Evolutionary conservation across 2,797 vertebrate species (phyloP).

Genomic region (Peromyscus melanophrys): DNA sequence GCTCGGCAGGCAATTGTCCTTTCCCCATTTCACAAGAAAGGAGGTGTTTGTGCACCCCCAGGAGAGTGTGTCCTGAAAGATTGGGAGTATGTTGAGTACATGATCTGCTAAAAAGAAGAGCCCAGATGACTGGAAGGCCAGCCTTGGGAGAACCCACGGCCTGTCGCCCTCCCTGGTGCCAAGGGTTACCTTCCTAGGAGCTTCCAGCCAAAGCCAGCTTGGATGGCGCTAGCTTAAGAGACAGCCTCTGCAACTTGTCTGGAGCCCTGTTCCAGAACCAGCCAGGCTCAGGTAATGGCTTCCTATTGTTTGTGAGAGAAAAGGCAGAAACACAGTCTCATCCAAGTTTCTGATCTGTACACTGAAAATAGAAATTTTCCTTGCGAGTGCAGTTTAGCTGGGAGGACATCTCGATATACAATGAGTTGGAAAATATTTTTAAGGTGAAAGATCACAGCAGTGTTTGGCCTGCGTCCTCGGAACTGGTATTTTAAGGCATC

Average conservation of each 20-base stretch:
- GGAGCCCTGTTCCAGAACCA: constrained; percentile 58
- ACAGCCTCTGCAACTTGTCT: not conserved
- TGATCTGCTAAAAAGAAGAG: constrained; percentile 13
- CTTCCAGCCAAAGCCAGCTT: constrained; percentile 60
- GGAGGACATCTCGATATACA: constrained; percentile 67
- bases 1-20: not conserved
- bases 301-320: constrained; percentile 75
- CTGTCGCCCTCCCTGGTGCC: not conserved
- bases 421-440: constrained; percentile 79
- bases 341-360: constrained; percentile 79
- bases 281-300: constrained; percentile 46
- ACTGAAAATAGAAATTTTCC: constrained; percentile 79
- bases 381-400: constrained; percentile 68
- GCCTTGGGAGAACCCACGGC: not conserved
- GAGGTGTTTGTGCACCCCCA: not conserved
- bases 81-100: not conserved
- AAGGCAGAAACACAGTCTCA: constrained; percentile 55
- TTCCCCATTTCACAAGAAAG: not conserved
- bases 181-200: constrained; percentile 40
- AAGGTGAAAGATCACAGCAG: constrained; percentile 75
- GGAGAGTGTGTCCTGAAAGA: constrained; percentile 22
- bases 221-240: not conserved
- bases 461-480: constrained; percentile 55
- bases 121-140: constrained; percentile 4
- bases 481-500: constrained; percentile 70